Evolutionary conservation across 1,140 invertebrate species (phyloP).

Genomic region (Drusus annulatus): DNA sequence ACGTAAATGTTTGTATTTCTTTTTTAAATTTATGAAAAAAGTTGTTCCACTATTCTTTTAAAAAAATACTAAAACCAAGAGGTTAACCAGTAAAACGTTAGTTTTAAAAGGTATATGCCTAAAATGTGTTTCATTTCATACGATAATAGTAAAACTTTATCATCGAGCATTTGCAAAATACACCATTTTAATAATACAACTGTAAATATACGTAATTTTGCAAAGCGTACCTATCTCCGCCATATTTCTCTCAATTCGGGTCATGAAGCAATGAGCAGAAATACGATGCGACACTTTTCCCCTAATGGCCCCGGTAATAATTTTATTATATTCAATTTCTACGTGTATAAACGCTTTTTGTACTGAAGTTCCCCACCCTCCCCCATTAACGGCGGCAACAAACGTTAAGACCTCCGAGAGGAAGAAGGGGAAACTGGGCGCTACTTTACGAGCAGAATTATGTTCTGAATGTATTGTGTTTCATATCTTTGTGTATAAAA

Average conservation of each 20-base stretch:
- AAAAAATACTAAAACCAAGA: too few species aligned
- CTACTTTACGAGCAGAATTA: constrained; percentile 27
- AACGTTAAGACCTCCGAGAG: constrained; percentile 21
- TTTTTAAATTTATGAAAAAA: too few species aligned
- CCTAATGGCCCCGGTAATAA: constrained; percentile 51
- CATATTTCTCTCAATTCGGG: constrained; percentile 9
- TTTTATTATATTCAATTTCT: constrained; percentile 58
- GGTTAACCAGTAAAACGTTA: too few species aligned
- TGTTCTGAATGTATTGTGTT: constrained; percentile 28
- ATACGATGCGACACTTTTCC: constrained; percentile 52
- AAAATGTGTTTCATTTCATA: too few species aligned
- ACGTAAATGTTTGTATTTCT: too few species aligned
- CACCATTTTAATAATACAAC: too few species aligned
- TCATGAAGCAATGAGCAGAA: constrained; percentile 33
- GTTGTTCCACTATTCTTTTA: too few species aligned
- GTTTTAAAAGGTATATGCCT: too few species aligned
- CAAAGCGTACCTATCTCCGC: too few species aligned
- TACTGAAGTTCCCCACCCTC: background rate
- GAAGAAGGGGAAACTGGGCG: constrained; percentile 10
- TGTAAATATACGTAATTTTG: too few species aligned
- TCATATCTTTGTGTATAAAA: constrained; percentile 17
- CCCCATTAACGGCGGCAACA: constrained; percentile 29
- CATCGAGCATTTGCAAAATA: too few species aligned
- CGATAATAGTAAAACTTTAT: too few species aligned
- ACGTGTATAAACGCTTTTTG: constrained; percentile 54